Evolutionary conservation across 1,140 invertebrate species (phyloP).

Genomic region (Globodera rostochiensis): DNA sequence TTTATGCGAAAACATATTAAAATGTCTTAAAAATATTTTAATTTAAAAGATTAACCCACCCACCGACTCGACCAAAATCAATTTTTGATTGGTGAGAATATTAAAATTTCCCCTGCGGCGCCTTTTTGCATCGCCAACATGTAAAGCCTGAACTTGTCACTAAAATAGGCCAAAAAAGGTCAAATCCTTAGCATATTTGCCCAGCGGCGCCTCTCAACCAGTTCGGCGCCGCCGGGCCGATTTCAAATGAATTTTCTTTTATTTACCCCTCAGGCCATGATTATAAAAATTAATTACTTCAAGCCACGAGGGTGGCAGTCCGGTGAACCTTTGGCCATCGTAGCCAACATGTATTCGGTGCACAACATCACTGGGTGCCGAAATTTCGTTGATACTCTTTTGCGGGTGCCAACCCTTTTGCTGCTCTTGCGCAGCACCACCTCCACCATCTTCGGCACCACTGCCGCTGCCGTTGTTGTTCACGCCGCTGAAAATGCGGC

Average conservation of each 20-base stretch:
- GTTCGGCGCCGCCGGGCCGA: too few species aligned
- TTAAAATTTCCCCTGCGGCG: too few species aligned
- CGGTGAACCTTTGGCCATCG: slow-evolving; percentile 62
- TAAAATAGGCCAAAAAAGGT: too few species aligned
- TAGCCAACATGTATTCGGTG: slow-evolving; percentile 61
- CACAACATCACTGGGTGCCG: slow-evolving; percentile 58
- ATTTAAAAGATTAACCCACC: too few species aligned
- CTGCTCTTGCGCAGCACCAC: slow-evolving; percentile 8
- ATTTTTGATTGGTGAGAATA: too few species aligned
- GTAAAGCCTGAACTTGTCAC: too few species aligned
- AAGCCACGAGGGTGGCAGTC: slow-evolving; percentile 60
- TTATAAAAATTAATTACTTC: slow-evolving; percentile 31
- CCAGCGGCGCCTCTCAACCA: too few species aligned
- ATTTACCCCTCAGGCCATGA: too few species aligned
- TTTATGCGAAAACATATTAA: neutral
- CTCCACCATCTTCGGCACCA: slow-evolving; percentile 10
- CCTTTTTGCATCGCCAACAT: too few species aligned
- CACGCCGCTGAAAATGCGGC: slow-evolving; percentile 56
- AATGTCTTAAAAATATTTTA: neutral
- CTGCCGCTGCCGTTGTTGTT: neutral
- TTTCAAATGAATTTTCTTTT: too few species aligned
- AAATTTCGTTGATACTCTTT: slow-evolving; percentile 53
- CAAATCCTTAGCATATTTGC: too few species aligned
- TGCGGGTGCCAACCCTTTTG: slow-evolving; percentile 26
- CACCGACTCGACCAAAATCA: too few species aligned